Conservation (phyloP, 2,113 vertebrate genomes). For the Lamprotornis superbus region DNA sequence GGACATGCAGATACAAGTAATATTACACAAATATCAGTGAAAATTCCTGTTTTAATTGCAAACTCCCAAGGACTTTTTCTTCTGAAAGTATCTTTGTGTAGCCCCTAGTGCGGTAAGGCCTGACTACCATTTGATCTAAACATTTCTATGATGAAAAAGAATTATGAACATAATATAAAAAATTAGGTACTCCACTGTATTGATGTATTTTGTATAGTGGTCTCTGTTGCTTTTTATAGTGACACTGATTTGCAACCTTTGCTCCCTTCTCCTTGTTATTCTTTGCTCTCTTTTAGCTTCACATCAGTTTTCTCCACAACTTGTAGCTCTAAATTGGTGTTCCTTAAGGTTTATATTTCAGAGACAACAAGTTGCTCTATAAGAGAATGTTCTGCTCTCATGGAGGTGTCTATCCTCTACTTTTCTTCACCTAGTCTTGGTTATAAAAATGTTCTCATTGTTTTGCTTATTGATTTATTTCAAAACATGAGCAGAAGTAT, state of each 20-base stretch:
- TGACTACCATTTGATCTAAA: neutral
- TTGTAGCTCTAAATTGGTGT: neutral
- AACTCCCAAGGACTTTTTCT: neutral
- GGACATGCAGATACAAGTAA: neutral
- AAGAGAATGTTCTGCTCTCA: neutral
- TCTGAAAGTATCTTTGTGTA: neutral
- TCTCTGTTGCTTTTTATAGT: neutral
- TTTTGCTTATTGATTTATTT: neutral
- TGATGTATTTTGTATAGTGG: neutral
- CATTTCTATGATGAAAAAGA: neutral
- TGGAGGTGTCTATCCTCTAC: neutral
- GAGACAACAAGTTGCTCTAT: neutral
- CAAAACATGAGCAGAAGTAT: neutral
- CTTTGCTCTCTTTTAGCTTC: neutral
- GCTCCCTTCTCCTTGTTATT: neutral
- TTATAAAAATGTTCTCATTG: neutral
- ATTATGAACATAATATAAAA: neutral
- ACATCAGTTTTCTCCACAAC: neutral
- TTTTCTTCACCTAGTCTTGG: neutral
- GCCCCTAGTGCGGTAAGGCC: neutral
- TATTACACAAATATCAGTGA: neutral
- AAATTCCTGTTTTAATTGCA: neutral
- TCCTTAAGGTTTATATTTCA: neutral
- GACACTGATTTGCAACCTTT: neutral
- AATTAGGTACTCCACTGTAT: fast-evolving